phyloP scores from a whole-genome alignment of 2,797 vertebrate species.

The Acrocephalus scirpaceus region DNA sequence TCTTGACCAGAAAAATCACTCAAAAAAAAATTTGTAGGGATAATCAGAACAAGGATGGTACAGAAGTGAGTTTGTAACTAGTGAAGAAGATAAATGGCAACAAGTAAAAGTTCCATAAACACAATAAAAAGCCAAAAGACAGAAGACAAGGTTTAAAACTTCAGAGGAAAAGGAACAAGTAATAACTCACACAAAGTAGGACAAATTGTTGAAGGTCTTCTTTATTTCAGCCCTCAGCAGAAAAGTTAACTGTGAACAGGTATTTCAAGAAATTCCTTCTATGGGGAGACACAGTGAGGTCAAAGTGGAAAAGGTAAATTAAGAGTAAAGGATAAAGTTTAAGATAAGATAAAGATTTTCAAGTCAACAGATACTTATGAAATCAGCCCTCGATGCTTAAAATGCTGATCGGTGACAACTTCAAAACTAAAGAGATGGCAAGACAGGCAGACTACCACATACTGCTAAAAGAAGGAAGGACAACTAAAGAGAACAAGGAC shows the following conservation, averaged over 20 bases:
- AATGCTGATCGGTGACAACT: not conserved
- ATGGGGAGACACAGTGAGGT: not conserved
- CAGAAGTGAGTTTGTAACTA: not conserved
- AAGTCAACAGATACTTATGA: not conserved
- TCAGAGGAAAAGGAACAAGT: not conserved
- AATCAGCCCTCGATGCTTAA: not conserved
- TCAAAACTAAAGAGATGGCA: not conserved
- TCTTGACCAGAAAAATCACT: not conserved
- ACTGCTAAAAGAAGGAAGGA: not conserved
- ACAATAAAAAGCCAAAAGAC: not conserved
- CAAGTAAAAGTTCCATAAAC: not conserved
- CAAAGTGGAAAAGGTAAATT: not conserved
- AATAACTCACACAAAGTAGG: not conserved
- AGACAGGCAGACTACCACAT: not conserved
- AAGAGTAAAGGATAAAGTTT: not conserved
- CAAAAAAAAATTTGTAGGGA: not conserved
- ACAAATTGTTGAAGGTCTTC: not conserved
- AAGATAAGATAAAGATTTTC: slow-evolving; percentile 17
- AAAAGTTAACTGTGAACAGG: not conserved
- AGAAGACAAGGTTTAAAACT: not conserved
- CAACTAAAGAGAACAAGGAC: not conserved
- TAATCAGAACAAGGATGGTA: not conserved
- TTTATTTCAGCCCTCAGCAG: not conserved
- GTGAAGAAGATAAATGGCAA: not conserved
- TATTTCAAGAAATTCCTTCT: not conserved